Evolutionary conservation across 2,113 vertebrate species (phyloP).

Genomic region (Barbus barbus): DNA sequence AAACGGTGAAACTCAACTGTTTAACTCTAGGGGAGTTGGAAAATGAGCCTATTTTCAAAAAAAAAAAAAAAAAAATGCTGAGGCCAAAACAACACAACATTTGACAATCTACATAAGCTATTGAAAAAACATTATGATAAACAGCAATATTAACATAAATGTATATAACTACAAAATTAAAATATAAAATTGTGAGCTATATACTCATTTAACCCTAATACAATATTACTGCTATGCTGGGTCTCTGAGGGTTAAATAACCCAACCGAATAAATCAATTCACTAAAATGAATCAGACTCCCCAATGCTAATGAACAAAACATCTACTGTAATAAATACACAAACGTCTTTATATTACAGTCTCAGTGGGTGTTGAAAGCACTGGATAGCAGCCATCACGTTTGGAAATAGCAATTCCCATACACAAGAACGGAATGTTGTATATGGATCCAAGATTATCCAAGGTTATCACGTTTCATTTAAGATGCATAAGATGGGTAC

Average conservation of each 20-base stretch:
- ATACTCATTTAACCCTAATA: no score
- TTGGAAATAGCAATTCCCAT: conserved; percentile 47
- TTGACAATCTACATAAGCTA: not conserved
- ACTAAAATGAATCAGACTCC: not conserved
- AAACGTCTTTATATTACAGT: conserved; percentile 40
- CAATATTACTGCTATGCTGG: not conserved
- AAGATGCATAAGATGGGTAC: conserved; percentile 20
- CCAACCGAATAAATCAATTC: not conserved
- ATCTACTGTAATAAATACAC: not conserved
- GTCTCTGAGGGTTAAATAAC: no score
- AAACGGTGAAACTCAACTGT: no score
- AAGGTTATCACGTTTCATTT: conserved; percentile 39
- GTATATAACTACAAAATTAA: not conserved
- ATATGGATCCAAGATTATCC: conserved; percentile 35
- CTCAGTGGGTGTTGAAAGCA: conserved; percentile 58
- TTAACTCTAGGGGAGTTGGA: no score
- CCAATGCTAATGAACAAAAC: not conserved
- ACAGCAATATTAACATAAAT: not conserved
- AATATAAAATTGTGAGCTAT: not conserved
- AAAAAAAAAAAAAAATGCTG: no score
- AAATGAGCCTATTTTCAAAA: no score
- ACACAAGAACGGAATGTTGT: conserved; percentile 51
- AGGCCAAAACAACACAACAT: not conserved
- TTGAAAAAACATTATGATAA: not conserved
- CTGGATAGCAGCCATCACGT: conserved; percentile 44